Base-by-base conservation (phyloP, 1,140 invertebrate species). In the Habropoda laboriosa region DNA sequence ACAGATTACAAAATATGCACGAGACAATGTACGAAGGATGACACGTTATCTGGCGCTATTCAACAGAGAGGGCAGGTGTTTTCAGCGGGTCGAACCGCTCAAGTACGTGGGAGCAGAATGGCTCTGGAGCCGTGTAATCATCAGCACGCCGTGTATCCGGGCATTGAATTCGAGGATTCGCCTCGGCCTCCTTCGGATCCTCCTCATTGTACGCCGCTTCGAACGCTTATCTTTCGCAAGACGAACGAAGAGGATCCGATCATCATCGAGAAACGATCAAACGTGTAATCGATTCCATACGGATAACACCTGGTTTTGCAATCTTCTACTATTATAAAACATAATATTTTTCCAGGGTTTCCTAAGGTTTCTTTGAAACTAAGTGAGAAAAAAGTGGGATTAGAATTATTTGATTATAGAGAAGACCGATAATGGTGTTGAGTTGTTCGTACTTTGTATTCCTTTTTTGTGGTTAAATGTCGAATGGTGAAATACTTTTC, bases 131-230 rank as follows among this genome's bases (percentile, higher is more conserved):
- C 80, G 75, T 81, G 88, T 88, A 86, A 89, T 88, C 87, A 79
- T 86, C 86, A 89, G 45, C 79, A 68, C 82, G 73, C 87, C 89
- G 89, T 89, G 79, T 88, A 89, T 89, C 89, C 89, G 89, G 88
- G 83, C 88, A 89, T 89, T 89, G 64, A 88, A 89, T 88, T 88
- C 63, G 64, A 79, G 57, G 55, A 80, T 83, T 75, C 66, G 45
- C 49, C 58, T 61, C 80, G 40, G 70, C 76, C 53, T 75, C 64
- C 30, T 58, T 58, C 45, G 66, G 49, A 60, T 57, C 38, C 55
- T 71, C 38, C 73, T 79, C 80, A 80, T 83, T 85, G 64, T 71
- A 51, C 63, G 60, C 66, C 51, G 24, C 38, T 27, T 42, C 27
- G 21, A 5, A 40, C 53, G 66, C 21, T 61, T 47, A 64, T 70